phyloP scores from a whole-genome alignment of 2,888 invertebrate genomes.

The Drepanosiphum platanoidis region DNA sequence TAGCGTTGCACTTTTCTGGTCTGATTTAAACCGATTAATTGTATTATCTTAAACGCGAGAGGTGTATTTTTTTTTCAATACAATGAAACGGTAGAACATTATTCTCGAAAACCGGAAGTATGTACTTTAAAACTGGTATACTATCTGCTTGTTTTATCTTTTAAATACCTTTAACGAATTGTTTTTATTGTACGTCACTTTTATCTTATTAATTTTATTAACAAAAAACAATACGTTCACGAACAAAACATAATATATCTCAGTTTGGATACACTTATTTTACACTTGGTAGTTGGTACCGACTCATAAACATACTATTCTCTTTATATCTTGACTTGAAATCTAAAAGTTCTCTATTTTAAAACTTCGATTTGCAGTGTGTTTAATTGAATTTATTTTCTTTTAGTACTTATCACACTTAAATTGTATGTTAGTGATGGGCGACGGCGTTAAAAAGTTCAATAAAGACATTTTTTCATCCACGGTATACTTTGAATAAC shows the following conservation, averaged over 20 bases:
- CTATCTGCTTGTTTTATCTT: constrained; percentile 12
- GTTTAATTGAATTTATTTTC: too few relatives aligned
- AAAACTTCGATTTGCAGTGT: not conserved
- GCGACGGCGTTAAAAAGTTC: too few relatives aligned
- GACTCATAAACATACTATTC: not conserved
- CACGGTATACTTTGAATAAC: too few relatives aligned
- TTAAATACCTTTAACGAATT: constrained; percentile 7
- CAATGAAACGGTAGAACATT: not conserved
- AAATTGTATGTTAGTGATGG: too few relatives aligned
- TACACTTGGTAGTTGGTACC: not conserved
- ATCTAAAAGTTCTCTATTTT: not conserved
- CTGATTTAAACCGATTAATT: not conserved
- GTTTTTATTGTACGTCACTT: not conserved
- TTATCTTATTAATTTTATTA: not conserved
- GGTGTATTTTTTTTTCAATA: not conserved
- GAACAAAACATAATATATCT: not conserved
- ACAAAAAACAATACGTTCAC: not conserved
- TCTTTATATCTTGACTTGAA: not conserved
- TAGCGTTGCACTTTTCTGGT: not conserved
- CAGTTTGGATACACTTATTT: not conserved
- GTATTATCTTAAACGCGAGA: not conserved
- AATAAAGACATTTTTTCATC: too few relatives aligned
- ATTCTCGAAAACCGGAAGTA: constrained; percentile 30
- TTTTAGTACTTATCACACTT: too few relatives aligned
- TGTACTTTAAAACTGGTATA: not conserved